Evolutionary conservation across 2,888 invertebrate genomes (phyloP), one percentile per base, ranked within the genome.

Genomic region (Ectemnius lituratus): DNA sequence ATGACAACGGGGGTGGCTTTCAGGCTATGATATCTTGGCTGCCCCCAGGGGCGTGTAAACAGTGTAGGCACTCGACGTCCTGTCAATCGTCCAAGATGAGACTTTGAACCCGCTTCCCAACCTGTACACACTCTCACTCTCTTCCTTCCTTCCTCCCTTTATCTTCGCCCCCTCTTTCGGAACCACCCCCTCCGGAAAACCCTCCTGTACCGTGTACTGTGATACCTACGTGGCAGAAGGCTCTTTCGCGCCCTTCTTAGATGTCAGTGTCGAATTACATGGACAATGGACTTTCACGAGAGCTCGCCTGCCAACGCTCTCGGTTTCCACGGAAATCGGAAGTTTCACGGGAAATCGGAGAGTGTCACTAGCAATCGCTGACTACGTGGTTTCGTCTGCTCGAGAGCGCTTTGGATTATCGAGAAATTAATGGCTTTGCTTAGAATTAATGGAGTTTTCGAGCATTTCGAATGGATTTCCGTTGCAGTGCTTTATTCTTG

Each of bases 21-120:
- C 84, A 78, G 72, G 68, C 76, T 60, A 76, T 72, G 82, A 84
- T 85, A 80, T 76, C 82, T 75, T 73, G 82, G 75, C 81, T 75
- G 80, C 83, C 88, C 86, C 88, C 68, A 78, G 86, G 87, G 87
- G 79, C 85, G 82, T 88, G 88, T 89, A 88, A 89, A 89, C 89
- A 89, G 81, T 80, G 79, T 74, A 83, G 81, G 81, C 80, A 81
- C 85, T 88, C 85, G 83, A 81, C 83, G 80, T 76, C 80, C 81
- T 81, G 87, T 88, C 89, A 87, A 88, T 88, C 86, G 85, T 67
- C 74, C 65, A 49, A 68, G 72, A 76, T 56, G 76, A 66, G 75
- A 79, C 76, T 79, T 68, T 18, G 62, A n/a, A 62, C 66, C 66
- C 5, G 37, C 2, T 37, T 70, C 66, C 23, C 14, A 63, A 49